These are phyloP conservation scores for Phania funesta DNA, from an alignment of 2,888 invertebrate species.

Conservation along the genomic window DNA sequence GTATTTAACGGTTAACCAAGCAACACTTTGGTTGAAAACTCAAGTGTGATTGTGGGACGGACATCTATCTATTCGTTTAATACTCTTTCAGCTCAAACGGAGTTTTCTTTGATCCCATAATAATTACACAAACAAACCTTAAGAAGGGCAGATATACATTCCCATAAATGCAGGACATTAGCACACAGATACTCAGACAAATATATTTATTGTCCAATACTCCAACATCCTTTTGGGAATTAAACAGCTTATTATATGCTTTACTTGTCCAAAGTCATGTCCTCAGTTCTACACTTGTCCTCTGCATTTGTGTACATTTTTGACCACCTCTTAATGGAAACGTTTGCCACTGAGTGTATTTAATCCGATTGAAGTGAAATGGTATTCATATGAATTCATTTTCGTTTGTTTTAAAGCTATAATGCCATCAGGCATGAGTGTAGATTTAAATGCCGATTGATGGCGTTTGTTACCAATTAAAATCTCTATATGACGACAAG, in stretches of 20 bases:
- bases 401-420: background rate
- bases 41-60: slow-evolving; percentile 44
- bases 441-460: background rate
- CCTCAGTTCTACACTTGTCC: background rate
- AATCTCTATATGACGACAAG: slow-evolving; percentile 24
- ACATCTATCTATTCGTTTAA: slow-evolving; percentile 37
- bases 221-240: slow-evolving; percentile 72
- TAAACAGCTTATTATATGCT: slow-evolving; percentile 74
- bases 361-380: slow-evolving; percentile 64
- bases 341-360: slow-evolving; percentile 41
- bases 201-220: background rate
- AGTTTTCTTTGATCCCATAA: slow-evolving; percentile 32
- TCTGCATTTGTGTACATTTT: background rate
- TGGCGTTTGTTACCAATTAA: slow-evolving; percentile 31
- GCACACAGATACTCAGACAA: background rate
- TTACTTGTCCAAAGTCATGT: slow-evolving; percentile 64
- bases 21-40: slow-evolving; percentile 71
- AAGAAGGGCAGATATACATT: background rate
- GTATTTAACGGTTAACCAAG: slow-evolving; percentile 74
- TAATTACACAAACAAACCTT: slow-evolving; percentile 9
- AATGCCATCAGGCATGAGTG: background rate
- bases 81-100: background rate
- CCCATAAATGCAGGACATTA: background rate
- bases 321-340: slow-evolving; percentile 5
- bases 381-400: background rate